Percentiles rank a stretch among this genome's conserved stretches.
Evolutionary conservation across 2,113 vertebrate genomes (phyloP).

Genomic region (Urocynchramus pylzowi): DNA sequence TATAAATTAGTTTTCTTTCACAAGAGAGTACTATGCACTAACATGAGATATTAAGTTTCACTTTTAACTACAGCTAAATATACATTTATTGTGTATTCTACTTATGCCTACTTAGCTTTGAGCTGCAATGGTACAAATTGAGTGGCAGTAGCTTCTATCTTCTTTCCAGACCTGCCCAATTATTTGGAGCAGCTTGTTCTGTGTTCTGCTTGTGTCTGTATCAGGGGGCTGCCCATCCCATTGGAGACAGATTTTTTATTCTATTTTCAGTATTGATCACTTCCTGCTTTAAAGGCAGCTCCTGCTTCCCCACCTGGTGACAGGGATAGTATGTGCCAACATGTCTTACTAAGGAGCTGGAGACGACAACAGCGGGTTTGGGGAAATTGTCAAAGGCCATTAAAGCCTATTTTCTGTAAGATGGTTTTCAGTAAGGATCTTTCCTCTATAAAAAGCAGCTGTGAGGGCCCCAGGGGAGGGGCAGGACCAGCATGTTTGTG

Average conservation of each 20-base stretch:
- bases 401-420: neutral
- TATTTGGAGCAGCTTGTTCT: neutral
- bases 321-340: fast-evolving
- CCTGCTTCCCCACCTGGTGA: neutral
- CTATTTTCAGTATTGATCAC: neutral
- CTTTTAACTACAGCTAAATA: neutral
- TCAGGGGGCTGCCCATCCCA: neutral
- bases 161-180: neutral
- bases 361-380: neutral
- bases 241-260: neutral
- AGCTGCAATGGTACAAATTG: neutral
- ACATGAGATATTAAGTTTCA: neutral
- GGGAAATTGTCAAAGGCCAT: neutral
- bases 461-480: neutral
- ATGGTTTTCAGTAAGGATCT: neutral
- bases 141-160: neutral
- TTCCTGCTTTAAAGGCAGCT: neutral
- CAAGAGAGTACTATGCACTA: neutral
- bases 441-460: neutral
- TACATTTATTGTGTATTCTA: neutral
- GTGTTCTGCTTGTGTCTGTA: neutral
- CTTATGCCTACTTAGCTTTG: neutral
- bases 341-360: fast-evolving
- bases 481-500: neutral
- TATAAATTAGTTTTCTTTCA: conserved; percentile 7